phyloP scores from a whole-genome alignment of 1,140 invertebrate genomes.

The Bombyx mandarina region DNA sequence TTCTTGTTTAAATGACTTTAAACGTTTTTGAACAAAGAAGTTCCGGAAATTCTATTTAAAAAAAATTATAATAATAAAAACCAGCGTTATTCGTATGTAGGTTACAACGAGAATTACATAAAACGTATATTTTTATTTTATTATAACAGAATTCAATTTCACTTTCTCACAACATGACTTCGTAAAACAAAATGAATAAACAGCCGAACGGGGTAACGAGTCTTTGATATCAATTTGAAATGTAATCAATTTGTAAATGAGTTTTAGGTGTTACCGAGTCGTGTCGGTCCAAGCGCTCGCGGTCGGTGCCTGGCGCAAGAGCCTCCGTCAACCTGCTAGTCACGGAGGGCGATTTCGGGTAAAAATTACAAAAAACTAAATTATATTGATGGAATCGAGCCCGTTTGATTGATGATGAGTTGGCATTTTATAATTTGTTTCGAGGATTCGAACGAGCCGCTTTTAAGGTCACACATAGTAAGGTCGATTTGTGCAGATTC shows the following conservation, averaged over 20 bases:
- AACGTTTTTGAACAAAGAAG: no score
- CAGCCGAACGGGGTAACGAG: no score
- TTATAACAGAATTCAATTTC: not conserved
- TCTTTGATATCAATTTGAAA: slow-evolving; percentile 10
- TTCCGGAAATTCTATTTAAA: no score
- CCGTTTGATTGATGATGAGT: slow-evolving; percentile 68
- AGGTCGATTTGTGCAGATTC: not conserved
- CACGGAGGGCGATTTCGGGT: slow-evolving; percentile 58
- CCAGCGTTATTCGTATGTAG: no score
- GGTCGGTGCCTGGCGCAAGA: slow-evolving; percentile 42
- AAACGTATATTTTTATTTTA: no score
- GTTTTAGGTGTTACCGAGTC: slow-evolving; percentile 11
- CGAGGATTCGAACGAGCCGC: slow-evolving; percentile 51
- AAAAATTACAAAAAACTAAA: slow-evolving; percentile 69
- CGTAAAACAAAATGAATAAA: slow-evolving; percentile 6
- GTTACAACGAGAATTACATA: no score
- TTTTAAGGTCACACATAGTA: slow-evolving; percentile 33
- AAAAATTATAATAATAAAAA: no score
- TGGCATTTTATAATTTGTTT: slow-evolving; percentile 69
- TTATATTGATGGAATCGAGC: slow-evolving; percentile 69
- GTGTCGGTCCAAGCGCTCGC: not conserved
- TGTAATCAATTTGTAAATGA: slow-evolving; percentile 22
- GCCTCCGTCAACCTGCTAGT: slow-evolving; percentile 44
- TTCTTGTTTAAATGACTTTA: no score
- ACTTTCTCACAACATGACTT: slow-evolving; percentile 5